Conservation (phyloP, 2,888 invertebrate genomes). For the Microctonus aethiopoides region DNA sequence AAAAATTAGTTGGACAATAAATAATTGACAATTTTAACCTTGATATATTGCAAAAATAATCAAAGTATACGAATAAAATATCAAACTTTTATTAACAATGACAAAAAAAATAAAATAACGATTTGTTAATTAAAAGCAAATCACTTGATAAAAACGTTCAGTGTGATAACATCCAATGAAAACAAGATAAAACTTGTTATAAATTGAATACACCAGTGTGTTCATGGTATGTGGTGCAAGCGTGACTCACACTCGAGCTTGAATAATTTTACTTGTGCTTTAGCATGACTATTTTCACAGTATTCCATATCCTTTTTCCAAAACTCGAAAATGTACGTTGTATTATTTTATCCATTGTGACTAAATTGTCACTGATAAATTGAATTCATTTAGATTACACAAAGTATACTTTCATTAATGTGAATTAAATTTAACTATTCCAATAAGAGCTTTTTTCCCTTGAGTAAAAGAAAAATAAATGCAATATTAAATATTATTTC, state of each 20-base stretch:
- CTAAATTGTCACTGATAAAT: conserved; percentile 50
- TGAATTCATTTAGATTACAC: conserved; percentile 46
- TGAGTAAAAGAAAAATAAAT: neutral
- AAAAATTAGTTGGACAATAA: no score
- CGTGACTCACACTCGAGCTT: conserved; percentile 33
- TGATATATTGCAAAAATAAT: no score
- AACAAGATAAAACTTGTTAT: conserved; percentile 30
- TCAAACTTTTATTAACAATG: neutral
- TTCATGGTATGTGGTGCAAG: conserved; percentile 36
- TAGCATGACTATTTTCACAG: conserved; percentile 16
- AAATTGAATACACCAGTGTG: conserved; percentile 41
- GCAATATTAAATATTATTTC: neutral
- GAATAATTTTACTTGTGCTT: conserved; percentile 37
- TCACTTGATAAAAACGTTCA: neutral
- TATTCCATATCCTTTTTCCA: conserved; percentile 24
- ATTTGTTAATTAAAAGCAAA: neutral
- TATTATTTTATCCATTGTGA: conserved; percentile 37
- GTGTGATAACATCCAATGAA: neutral
- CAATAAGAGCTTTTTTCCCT: neutral
- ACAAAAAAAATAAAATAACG: neutral
- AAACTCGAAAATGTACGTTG: conserved; percentile 44
- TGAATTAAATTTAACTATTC: conserved; percentile 39
- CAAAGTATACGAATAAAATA: no score
- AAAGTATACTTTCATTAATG: conserved; percentile 45
- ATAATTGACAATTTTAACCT: no score